Evolutionary conservation across 2,888 invertebrate genomes (phyloP), one percentile per base, ranked within the genome.

Genomic region (Galeopsomyia nigrocyanea): DNA sequence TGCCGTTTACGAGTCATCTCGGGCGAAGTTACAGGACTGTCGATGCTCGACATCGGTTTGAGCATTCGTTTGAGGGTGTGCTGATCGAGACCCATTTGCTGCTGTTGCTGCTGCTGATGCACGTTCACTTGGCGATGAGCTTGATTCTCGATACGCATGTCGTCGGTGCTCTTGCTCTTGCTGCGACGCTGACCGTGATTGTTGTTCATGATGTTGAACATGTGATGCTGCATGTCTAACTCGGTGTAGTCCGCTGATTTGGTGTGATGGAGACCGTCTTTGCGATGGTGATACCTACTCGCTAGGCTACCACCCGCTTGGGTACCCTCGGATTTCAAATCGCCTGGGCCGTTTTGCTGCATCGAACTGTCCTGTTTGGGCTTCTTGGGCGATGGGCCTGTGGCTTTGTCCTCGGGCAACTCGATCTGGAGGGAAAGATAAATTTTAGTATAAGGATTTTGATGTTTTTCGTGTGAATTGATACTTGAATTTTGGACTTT

Each of bases 151-250:
- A 86, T 86, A 72, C 87, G 91, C 93, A 95, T 95, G 83, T 96
- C 95, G 87, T 96, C 96, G 66, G 95, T 95, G 87, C 95, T 95
- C 88, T 96, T 96, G 79, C 95, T 95, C 84, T 95, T 95, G 56
- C 17, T 71, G n/a, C 75, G 73, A 2, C 73, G 26, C 26, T 26
- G 56, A 17, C 65, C 58, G 13, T n/a, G 17, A 31, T 26, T 26
- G 13, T 88, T 79, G 79, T 86, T 87, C 77, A 86, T 87, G 76
- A 84, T 87, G 74, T 86, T 87, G 76, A 86, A 84, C 50, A 85
- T 81, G 75, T 86, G 82, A 67, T 84, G 84, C 60, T 85, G 86
- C 82, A 86, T 87, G 78, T 88, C 88, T 78, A 88, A 85, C 81
- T 88, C 89, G n/a, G 88, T 88, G 76, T 89, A 89, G 81, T 89